Evolutionary conservation across 2,113 vertebrate species (phyloP).

Genomic region (Phalacrocorax carbo): DNA sequence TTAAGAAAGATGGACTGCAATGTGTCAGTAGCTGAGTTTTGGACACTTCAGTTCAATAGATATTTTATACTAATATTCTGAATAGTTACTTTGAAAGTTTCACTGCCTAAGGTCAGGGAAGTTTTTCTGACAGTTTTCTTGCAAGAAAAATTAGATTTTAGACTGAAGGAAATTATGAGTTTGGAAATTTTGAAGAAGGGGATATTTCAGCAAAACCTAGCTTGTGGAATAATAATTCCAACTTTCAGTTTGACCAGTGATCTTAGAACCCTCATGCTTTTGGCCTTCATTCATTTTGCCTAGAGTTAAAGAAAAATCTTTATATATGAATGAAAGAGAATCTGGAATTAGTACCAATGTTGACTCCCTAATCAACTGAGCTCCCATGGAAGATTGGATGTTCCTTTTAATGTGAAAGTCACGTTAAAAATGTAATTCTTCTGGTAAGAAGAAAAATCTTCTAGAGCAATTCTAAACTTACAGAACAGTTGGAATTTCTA

Average conservation of each 20-base stretch:
- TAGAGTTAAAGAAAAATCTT: neutral
- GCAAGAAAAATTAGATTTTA: neutral
- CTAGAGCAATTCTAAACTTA: neutral
- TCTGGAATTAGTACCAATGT: neutral
- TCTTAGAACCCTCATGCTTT: neutral
- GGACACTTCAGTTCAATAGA: neutral
- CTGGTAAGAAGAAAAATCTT: neutral
- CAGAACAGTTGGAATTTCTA: neutral
- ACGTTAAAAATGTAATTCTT: neutral
- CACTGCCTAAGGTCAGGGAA: neutral
- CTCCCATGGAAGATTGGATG: neutral
- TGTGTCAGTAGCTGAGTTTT: neutral
- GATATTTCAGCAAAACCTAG: neutral
- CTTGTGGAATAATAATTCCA: neutral
- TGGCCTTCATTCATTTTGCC: neutral
- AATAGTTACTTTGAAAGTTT: neutral
- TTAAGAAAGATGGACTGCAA: neutral
- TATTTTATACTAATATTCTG: neutral
- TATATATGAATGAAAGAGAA: neutral
- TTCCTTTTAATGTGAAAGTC: neutral
- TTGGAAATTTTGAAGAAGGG: neutral
- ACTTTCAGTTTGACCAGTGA: neutral
- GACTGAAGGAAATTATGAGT: neutral
- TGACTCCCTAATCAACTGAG: neutral
- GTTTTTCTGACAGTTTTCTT: neutral